Evolutionary conservation across 2,113 vertebrate genomes (phyloP).

Genomic region (Mixornis gularis): DNA sequence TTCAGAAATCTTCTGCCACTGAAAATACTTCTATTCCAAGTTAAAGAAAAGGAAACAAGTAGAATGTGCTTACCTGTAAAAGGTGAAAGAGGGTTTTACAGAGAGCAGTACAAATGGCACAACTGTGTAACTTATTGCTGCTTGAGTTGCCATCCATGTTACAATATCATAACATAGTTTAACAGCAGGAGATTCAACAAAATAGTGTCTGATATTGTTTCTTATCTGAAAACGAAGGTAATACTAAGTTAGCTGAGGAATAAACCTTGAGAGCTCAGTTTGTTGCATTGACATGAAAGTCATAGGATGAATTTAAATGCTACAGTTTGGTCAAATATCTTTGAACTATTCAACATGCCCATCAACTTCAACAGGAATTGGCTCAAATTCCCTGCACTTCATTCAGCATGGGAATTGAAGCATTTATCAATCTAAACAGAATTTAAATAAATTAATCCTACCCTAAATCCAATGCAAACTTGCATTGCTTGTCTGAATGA

Average conservation of each 20-base stretch:
- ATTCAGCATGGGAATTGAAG: background rate
- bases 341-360: background rate
- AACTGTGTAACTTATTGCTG: constrained; percentile 93
- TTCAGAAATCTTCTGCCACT: background rate
- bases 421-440: background rate
- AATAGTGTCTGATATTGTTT: constrained; percentile 87
- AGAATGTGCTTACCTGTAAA: constrained; percentile 84
- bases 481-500: background rate
- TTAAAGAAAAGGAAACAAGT: background rate
- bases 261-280: background rate
- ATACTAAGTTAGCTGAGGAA: background rate
- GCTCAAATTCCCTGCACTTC: background rate
- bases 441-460: background rate
- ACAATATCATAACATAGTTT: constrained; percentile 86
- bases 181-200: constrained; percentile 76
- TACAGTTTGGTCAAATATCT: background rate
- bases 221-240: constrained; percentile 77
- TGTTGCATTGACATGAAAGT: background rate
- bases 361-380: background rate
- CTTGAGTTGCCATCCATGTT: constrained; percentile 88
- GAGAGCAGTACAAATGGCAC: constrained; percentile 93
- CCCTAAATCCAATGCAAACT: background rate
- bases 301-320: background rate
- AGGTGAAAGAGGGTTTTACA: constrained; percentile 85
- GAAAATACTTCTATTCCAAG: background rate